Evolutionary conservation across 2,113 vertebrate species (phyloP).

Genomic region (Geococcyx californianus): DNA sequence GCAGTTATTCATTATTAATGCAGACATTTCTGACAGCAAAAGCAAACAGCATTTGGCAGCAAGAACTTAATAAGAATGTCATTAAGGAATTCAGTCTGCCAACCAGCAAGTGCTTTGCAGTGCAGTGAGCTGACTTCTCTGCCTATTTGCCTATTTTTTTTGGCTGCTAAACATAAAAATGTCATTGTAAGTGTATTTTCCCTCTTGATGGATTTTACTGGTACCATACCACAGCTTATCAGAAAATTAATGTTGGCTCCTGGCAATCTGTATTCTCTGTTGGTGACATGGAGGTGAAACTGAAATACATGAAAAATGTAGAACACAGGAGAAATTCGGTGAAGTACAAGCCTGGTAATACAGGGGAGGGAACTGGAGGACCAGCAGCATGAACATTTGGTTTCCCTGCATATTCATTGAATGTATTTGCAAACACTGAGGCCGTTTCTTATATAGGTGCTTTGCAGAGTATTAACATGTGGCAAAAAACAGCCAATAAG

Average conservation of each 20-base stretch:
- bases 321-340: neutral
- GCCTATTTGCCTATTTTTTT: neutral
- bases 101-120: neutral
- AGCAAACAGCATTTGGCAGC: slow-evolving; percentile 50
- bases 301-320: neutral
- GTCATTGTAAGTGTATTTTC: neutral
- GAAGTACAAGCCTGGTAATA: neutral
- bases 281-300: neutral
- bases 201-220: neutral
- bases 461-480: neutral
- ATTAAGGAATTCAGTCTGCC: slow-evolving; percentile 1
- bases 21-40: slow-evolving; percentile 39
- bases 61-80: slow-evolving; percentile 18
- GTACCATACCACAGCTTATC: neutral
- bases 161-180: neutral
- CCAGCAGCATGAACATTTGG: neutral
- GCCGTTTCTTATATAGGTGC: neutral
- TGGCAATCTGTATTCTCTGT: neutral
- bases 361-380: neutral
- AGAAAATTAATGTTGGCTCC: neutral
- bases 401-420: neutral
- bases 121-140: neutral
- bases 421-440: neutral
- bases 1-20: slow-evolving; percentile 49
- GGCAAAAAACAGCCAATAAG: neutral